Evolutionary conservation across 2,113 vertebrate species (phyloP), one percentile per base, ranked within the genome.

Genomic region (Osmerus mordax): DNA sequence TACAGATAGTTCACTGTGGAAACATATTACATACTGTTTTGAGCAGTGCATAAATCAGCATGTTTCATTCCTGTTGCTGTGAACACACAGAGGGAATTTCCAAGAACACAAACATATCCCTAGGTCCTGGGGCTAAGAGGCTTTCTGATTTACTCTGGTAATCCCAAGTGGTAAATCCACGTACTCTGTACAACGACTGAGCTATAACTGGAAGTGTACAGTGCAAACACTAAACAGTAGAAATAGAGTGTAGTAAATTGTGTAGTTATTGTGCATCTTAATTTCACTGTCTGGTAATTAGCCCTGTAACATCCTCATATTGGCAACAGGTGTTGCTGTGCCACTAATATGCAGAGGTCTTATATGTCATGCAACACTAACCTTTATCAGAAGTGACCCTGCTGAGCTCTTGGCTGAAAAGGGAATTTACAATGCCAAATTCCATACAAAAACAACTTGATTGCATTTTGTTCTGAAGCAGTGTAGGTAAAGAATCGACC

Each of bases 71-170:
- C 9, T 2, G 9, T 47, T 47, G 41, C 41, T 47, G 41, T 9
- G 41, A 47, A 47, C 9, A 11, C 41, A 47, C 8, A 60, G 7
- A 19, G 21, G 58, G 21, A 52, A 4, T 21, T 58, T 67, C 18
- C 4, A 18, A 54, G 25, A 58, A 64, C 58, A 71, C 68, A 4
- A 71, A 71, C 41, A 16, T 68, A 81, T 77, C 79, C 59, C n/a
- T 69, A 79, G 81, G 79, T 81, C 79, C 75, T 77, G 85, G 59
- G 77, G 82, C 79, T 87, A 87, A 88, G 86, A 83, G 80, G 86
- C 85, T 86, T 86, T 87, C 74, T 78, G 87, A 84, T 88, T 84
- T 87, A 83, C 81, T 84, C 81, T 78, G 74, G 79, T 89, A 84
- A 89, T 88, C 88, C 86, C 79, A 75, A 78, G 75, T 89, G 41